phyloP scores from a whole-genome alignment of 2,113 vertebrate genomes.

The Pituophis catenifer region DNA sequence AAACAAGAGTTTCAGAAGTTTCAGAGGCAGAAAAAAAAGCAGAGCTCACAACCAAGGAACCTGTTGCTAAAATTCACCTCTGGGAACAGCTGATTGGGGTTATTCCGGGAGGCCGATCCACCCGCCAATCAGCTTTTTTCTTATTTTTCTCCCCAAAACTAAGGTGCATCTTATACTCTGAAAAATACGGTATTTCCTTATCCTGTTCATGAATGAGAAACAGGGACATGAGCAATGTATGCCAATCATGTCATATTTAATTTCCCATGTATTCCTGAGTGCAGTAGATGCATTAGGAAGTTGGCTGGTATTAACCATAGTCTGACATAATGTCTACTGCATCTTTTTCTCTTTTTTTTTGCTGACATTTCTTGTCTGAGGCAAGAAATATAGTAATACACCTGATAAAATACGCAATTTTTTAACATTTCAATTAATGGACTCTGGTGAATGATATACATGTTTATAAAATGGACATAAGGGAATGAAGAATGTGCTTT shows the following conservation, averaged over 20 bases:
- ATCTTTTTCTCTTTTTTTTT: background rate
- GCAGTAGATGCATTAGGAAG: background rate
- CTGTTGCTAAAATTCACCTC: too few species aligned
- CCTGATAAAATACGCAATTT: background rate
- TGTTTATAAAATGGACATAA: background rate
- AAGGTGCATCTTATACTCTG: too few species aligned
- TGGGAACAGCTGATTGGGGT: too few species aligned
- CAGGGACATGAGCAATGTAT: background rate
- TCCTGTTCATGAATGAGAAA: background rate
- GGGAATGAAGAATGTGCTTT: background rate
- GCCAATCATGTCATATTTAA: background rate
- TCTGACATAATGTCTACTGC: background rate
- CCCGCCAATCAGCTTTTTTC: too few species aligned
- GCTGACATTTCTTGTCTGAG: background rate
- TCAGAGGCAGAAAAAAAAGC: too few species aligned
- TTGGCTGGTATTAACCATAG: background rate
- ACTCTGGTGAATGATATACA: background rate
- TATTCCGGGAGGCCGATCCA: too few species aligned
- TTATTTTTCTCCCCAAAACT: too few species aligned
- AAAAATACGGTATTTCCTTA: background rate
- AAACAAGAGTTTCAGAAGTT: too few species aligned
- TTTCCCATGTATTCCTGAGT: background rate
- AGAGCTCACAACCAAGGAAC: too few species aligned
- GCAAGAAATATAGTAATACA: background rate
- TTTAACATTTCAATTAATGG: background rate